Percentiles rank a stretch among this genome's conserved stretches.
phyloP scores from a whole-genome alignment of 2,113 vertebrate species.

The Lipotes vexillifer region DNA sequence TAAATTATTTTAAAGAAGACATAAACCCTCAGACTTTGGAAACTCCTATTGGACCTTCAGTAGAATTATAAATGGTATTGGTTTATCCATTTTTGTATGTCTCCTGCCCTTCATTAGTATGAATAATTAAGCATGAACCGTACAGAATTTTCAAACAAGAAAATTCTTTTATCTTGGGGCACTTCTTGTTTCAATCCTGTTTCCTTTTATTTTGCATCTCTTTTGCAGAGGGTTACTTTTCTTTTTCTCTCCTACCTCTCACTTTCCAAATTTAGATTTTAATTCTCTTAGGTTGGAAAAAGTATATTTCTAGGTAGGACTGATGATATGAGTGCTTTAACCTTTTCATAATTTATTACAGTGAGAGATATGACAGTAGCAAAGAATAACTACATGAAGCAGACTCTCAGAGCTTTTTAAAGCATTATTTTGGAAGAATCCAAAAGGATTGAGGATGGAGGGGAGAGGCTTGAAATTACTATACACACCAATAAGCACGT shows the following conservation, averaged over 20 bases:
- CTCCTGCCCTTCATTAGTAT: background rate
- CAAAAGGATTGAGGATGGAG: background rate
- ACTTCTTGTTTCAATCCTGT: background rate
- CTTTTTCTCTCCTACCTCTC: background rate
- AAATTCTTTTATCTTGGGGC: constrained; percentile 1
- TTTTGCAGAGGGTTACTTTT: background rate
- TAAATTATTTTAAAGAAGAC: constrained; percentile 20
- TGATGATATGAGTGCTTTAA: background rate
- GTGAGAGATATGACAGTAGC: background rate
- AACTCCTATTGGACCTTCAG: background rate
- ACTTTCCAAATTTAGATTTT: constrained; percentile 27
- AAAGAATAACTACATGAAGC: background rate
- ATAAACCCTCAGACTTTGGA: background rate
- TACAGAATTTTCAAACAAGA: constrained; percentile 19
- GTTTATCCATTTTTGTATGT: constrained; percentile 4
- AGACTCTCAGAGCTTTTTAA: background rate
- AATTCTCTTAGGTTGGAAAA: background rate
- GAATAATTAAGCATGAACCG: constrained; percentile 30
- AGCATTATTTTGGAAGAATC: background rate
- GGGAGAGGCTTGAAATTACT: background rate
- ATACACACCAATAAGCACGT: background rate
- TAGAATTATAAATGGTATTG: background rate
- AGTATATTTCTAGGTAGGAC: background rate
- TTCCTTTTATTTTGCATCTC: background rate
- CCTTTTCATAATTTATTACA: constrained; percentile 1